These are phyloP conservation scores for Spilarctia lutea DNA, from an alignment of 2,888 invertebrate genomes.

Conservation along the genomic window DNA sequence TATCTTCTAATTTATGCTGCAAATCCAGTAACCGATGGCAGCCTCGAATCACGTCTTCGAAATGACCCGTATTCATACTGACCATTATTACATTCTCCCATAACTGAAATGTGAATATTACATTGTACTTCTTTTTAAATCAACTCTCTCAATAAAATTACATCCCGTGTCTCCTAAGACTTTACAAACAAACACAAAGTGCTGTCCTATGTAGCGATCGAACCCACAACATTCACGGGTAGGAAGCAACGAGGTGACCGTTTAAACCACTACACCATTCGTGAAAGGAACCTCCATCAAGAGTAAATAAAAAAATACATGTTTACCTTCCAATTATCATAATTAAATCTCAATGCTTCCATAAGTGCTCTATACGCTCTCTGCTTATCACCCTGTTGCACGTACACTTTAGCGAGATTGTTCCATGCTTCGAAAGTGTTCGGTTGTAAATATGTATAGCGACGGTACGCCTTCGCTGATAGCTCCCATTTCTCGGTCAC, in stretches of 20 bases:
- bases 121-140: background rate
- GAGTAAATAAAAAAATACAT: background rate
- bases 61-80: conserved; percentile 94
- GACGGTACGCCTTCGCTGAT: conserved; percentile 94
- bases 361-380: conserved; percentile 94
- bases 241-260: too few relatives aligned
- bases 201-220: too few relatives aligned
- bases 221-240: too few relatives aligned
- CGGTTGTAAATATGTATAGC: conserved; percentile 95
- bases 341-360: conserved; percentile 97
- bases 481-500: conserved; percentile 92
- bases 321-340: conserved; percentile 94
- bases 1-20: conserved; percentile 92
- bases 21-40: conserved; percentile 95
- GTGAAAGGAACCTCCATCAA: too few relatives aligned
- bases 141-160: too few relatives aligned
- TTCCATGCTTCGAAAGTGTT: conserved; percentile 99
- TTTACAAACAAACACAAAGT: too few relatives aligned
- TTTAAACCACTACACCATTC: too few relatives aligned
- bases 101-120: conserved; percentile 68
- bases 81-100: conserved; percentile 98
- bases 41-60: conserved; percentile 94
- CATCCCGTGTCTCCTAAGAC: too few relatives aligned
- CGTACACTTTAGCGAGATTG: conserved; percentile 97
- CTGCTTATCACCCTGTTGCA: conserved; percentile 94